Evolutionary conservation across 2,888 invertebrate species (phyloP).

Genomic region (Callimorpha dominula): DNA sequence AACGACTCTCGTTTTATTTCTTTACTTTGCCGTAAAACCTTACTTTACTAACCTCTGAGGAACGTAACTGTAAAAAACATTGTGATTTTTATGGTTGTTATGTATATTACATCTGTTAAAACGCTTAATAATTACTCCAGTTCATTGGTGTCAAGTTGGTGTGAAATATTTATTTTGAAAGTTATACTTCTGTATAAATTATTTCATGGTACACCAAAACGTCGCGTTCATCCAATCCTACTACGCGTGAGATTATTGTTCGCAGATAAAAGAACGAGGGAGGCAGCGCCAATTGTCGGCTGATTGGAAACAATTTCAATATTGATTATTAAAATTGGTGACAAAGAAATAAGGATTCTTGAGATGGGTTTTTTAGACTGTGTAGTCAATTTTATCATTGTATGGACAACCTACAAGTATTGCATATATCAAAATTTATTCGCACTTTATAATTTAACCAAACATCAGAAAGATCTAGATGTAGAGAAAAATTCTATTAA

Average conservation of each 20-base stretch:
- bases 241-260: conserved; percentile 42
- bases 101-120: background rate
- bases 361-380: background rate
- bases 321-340: conserved; percentile 27
- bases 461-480: no score
- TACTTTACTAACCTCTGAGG: no score
- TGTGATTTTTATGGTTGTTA: background rate
- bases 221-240: conserved; percentile 16
- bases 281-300: conserved; percentile 32
- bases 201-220: background rate
- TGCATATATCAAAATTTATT: no score
- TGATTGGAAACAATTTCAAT: conserved; percentile 45
- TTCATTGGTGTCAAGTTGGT: background rate
- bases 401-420: background rate
- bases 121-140: background rate
- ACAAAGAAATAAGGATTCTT: background rate
- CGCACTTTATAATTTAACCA: no score
- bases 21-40: no score
- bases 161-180: background rate
- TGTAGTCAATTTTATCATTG: conserved; percentile 1
- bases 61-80: no score
- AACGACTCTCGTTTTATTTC: no score
- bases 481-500: no score
- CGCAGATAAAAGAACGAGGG: conserved; percentile 36
- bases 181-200: conserved; percentile 18